Base-by-base conservation (phyloP, 2,888 invertebrate genomes). In the Adineta ricciae region DNA sequence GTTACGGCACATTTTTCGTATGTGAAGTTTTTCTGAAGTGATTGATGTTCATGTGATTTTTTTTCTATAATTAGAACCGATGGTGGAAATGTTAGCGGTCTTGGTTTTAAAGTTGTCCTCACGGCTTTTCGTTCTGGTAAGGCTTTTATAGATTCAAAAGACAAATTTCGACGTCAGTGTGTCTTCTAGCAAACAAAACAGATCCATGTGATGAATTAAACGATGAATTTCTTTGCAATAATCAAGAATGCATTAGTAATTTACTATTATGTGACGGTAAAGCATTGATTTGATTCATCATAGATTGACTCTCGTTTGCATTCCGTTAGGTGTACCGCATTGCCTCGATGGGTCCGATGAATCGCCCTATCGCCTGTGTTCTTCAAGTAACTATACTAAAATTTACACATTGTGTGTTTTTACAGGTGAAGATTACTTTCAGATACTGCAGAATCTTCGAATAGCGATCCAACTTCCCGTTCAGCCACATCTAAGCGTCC, bases 51-150 rank as follows among this genome's bases (percentile, higher is more conserved):
- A 46, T n/a, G n/a, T n/a, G n/a, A n/a, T n/a, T n/a, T n/a, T n/a
- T n/a, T n/a, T n/a, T n/a, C n/a, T n/a, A 11, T 41, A 2, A 1
- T n/a, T 78, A 78, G 78, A 41, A 78, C 78, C 24, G 78, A 78
- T 78, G 78, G 78, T 78, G 78, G 78, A 21, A 38, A 78, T n/a
- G 78, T 78, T 32, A 41, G 41, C 41, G 41, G 78, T 78, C 21
- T 19, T 11, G 78, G 78, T n/a, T 78, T 78, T 78, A 41, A 11
- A 78, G 41, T 78, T 38, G 41, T 78, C 1, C 41, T 78, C 9
- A 41, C 78, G n/a, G 41, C 78, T n/a, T 41, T 78, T 78, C 78
- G 78, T 78, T n/a, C 1, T 78, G 41, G 78, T 78, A 78, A 41
- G 78, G n/a, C 3, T 7, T 41, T 7, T 21, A 8, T 50, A 19